Evolutionary conservation across 2,113 vertebrate species (phyloP).

Genomic region (Rhabdomys dilectus): DNA sequence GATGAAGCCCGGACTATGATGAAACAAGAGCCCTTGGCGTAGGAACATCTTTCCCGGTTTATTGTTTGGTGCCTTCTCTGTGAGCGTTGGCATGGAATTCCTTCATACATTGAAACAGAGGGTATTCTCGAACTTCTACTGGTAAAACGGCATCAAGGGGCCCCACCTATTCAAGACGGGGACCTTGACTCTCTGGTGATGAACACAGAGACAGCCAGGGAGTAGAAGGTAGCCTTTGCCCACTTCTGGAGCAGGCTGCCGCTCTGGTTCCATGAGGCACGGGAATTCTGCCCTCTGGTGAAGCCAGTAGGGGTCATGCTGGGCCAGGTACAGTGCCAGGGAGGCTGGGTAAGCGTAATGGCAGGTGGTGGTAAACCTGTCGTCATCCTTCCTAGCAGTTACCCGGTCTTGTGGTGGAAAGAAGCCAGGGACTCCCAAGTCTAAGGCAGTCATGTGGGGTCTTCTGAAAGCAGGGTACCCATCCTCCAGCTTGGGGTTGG

Average conservation of each 20-base stretch:
- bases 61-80: constrained; percentile 4
- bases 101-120: too few relatives aligned
- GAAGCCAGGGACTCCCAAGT: constrained; percentile 64
- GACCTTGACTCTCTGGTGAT: background rate
- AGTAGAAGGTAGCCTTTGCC: constrained; percentile 60
- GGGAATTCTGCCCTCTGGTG: background rate
- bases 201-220: constrained; percentile 33
- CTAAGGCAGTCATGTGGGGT: constrained; percentile 48
- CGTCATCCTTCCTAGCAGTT: fast-evolving
- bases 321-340: background rate
- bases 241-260: constrained; percentile 24
- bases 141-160: constrained; percentile 72
- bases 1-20: background rate
- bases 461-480: constrained; percentile 65
- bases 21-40: background rate
- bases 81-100: background rate
- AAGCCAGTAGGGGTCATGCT: fast-evolving
- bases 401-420: background rate
- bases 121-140: background rate
- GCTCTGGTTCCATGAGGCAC: background rate
- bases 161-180: constrained; percentile 71
- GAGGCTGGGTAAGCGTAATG: background rate
- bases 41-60: background rate
- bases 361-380: background rate
- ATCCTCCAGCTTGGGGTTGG: background rate